Evolutionary conservation across 2,113 vertebrate genomes (phyloP).

Genomic region (Forbesichthys agassizii): DNA sequence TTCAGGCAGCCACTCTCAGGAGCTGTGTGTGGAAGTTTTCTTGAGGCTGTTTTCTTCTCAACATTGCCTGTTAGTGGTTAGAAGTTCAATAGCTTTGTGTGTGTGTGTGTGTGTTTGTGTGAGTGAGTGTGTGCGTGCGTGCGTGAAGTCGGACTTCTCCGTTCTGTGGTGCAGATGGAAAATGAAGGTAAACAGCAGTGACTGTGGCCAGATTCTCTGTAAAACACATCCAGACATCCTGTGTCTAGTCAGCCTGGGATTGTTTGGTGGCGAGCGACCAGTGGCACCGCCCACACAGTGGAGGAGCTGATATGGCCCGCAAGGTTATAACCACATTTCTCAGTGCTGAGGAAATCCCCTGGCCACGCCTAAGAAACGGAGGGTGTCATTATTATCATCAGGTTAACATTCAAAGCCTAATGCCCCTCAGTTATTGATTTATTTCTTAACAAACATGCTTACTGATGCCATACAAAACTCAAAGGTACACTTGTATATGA

Average conservation of each 20-base stretch:
- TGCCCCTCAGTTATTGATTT: not conserved
- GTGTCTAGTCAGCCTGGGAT: constrained; percentile 40
- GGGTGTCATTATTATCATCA: constrained; percentile 13
- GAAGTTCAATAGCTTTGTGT: not conserved
- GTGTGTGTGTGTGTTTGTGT: not conserved
- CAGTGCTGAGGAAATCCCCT: constrained; percentile 42
- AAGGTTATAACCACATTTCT: constrained; percentile 41
- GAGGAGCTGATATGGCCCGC: constrained; percentile 26
- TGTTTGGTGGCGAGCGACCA: constrained; percentile 28
- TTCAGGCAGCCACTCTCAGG: constrained; percentile 22
- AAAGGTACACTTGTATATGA: too few relatives aligned
- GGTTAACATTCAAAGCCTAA: constrained; percentile 7
- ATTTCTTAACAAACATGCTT: not conserved
- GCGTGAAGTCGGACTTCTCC: constrained; percentile 3
- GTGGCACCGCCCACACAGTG: constrained; percentile 34
- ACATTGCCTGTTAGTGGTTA: constrained; percentile 12
- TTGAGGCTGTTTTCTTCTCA: constrained; percentile 6
- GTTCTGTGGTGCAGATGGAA: constrained; percentile 30
- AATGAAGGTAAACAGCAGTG: constrained; percentile 15
- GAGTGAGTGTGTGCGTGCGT: not conserved
- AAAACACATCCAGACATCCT: constrained; percentile 64
- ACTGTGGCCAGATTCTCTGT: constrained; percentile 32
- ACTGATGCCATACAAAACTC: too few relatives aligned
- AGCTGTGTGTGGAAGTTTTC: constrained; percentile 9
- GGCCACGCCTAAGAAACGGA: constrained; percentile 24